phyloP scores from a whole-genome alignment of 2,797 vertebrate species.

The Chlorospingus semifuscus region DNA sequence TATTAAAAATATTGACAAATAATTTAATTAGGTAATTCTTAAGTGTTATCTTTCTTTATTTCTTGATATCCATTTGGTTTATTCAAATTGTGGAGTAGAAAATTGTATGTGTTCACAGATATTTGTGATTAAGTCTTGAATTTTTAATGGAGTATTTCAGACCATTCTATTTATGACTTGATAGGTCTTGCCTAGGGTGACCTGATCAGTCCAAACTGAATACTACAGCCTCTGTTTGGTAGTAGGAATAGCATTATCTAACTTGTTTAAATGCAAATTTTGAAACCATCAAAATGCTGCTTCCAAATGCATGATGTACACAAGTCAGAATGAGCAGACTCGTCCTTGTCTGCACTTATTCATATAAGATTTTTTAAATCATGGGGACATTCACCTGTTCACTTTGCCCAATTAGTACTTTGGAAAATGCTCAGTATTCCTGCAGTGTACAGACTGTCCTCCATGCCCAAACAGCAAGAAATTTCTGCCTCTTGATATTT shows the following conservation, averaged over 20 bases:
- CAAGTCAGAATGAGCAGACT: neutral
- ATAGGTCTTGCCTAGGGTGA: neutral
- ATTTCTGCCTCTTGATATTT: neutral
- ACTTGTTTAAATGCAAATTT: neutral
- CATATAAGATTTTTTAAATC: neutral
- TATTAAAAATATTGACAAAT: neutral
- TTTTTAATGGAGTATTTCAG: neutral
- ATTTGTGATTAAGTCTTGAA: neutral
- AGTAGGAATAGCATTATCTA: neutral
- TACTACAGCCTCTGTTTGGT: accelerated
- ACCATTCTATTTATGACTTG: neutral
- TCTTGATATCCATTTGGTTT: neutral
- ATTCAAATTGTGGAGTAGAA: neutral
- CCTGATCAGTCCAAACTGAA: neutral
- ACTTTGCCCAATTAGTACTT: neutral
- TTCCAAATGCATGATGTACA: neutral
- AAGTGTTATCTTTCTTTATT: neutral
- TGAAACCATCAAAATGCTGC: neutral
- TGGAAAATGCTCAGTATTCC: neutral
- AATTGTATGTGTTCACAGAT: neutral
- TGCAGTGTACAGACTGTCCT: neutral
- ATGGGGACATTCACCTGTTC: neutral
- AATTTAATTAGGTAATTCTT: neutral
- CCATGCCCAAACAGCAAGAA: neutral
- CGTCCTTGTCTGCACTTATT: neutral